These are phyloP conservation scores for Parnassius orleans DNA, from an alignment of 2,888 invertebrate genomes.

Conservation along the genomic window DNA sequence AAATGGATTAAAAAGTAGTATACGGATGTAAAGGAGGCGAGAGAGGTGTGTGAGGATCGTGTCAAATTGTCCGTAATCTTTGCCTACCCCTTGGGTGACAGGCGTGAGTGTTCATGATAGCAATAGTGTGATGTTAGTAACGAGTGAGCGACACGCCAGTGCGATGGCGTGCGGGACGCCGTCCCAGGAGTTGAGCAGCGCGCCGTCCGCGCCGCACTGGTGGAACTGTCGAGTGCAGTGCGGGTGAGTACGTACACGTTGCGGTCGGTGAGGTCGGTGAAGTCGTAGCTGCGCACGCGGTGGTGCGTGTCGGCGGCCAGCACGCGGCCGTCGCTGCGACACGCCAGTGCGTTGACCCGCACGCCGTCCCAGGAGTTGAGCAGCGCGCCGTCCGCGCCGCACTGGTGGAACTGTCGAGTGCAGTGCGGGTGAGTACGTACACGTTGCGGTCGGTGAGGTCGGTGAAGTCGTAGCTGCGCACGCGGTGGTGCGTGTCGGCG, in stretches of 20 bases:
- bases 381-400: conserved; percentile 87
- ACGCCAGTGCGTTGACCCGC: conserved; percentile 95
- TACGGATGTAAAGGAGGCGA: too few species aligned
- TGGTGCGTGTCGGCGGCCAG: conserved; percentile 93
- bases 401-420: conserved; percentile 92
- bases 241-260: conserved; percentile 41
- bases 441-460: conserved; percentile 66
- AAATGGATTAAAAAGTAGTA: too few species aligned
- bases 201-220: conserved; percentile 88
- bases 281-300: conserved; percentile 50
- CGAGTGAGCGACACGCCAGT: conserved; percentile 86
- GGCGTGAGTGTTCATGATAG: too few species aligned
- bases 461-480: conserved; percentile 80
- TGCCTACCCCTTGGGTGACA: too few species aligned
- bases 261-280: conserved; percentile 82
- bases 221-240: conserved; percentile 87
- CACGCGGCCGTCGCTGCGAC: conserved; percentile 92
- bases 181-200: conserved; percentile 96
- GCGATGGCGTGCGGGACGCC: conserved; percentile 98
- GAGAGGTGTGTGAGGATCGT: too few species aligned
- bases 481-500: conserved; percentile 86
- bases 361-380: conserved; percentile 99
- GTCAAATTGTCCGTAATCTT: too few species aligned
- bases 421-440: conserved; percentile 29
- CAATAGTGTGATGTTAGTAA: too few species aligned